Evolutionary conservation across 2,797 vertebrate species (phyloP).

Genomic region (Pelochelys cantorii): DNA sequence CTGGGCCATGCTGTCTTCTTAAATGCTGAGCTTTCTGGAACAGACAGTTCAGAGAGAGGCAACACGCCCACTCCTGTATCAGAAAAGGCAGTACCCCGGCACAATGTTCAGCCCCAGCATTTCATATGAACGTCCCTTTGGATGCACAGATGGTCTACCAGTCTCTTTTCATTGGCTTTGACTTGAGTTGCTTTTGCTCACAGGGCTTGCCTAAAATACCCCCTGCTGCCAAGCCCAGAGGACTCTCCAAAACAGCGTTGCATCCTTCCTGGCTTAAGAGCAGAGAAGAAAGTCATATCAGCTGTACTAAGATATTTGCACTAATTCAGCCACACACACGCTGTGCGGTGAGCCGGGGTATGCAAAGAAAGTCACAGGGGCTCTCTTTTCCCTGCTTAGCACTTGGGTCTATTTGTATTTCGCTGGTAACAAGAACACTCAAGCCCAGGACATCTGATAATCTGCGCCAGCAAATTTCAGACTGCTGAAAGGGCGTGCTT

Average conservation of each 20-base stretch:
- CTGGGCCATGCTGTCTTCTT: background rate
- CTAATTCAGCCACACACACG: background rate
- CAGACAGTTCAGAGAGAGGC: background rate
- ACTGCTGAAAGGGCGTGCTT: background rate
- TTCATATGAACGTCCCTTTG: background rate
- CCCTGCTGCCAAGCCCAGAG: background rate
- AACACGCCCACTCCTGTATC: background rate
- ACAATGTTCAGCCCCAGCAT: background rate
- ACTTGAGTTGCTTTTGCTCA: background rate
- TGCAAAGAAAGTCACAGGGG: background rate
- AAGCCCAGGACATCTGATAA: background rate
- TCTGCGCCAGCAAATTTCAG: background rate
- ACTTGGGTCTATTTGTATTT: background rate
- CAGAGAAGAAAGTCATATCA: background rate
- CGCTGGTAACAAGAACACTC: background rate
- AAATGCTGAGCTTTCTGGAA: background rate
- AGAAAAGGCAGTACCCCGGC: background rate
- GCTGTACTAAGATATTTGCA: background rate
- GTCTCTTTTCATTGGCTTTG: background rate
- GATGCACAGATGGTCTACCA: background rate
- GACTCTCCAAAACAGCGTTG: constrained; percentile 54
- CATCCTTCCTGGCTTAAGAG: background rate
- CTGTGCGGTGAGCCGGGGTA: background rate
- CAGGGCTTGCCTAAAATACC: background rate
- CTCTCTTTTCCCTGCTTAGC: background rate